phyloP scores from a whole-genome alignment of 2,797 vertebrate species.

The Enteromius anoplus region DNA sequence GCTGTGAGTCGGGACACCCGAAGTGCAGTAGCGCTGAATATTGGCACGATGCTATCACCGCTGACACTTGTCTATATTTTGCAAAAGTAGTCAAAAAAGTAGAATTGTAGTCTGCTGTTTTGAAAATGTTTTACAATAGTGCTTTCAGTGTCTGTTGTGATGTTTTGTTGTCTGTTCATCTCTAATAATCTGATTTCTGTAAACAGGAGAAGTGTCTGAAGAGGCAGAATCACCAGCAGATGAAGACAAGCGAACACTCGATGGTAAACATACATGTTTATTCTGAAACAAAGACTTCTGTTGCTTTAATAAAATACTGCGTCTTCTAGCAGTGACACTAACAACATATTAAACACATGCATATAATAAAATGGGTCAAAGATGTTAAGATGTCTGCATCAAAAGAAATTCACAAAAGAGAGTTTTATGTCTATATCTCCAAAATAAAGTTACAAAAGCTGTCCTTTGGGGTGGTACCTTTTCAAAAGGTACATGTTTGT shows the following conservation, averaged over 20 bases:
- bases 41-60: neutral
- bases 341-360: neutral
- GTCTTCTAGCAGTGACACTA: neutral
- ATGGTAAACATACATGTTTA: slow-evolving; percentile 62
- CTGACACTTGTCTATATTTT: neutral
- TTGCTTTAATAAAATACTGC: neutral
- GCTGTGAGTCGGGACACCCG: neutral
- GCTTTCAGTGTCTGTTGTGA: neutral
- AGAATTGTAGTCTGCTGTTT: neutral
- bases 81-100: neutral
- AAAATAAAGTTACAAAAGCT: too few species aligned
- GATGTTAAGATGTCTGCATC: too few species aligned
- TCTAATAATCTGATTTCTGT: slow-evolving; percentile 4
- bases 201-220: slow-evolving; percentile 75
- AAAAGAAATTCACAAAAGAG: too few species aligned
- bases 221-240: slow-evolving; percentile 66
- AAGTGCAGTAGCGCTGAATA: neutral
- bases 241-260: slow-evolving; percentile 62
- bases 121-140: neutral
- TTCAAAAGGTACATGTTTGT: too few species aligned
- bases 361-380: too few species aligned
- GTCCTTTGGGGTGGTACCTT: too few species aligned
- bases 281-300: neutral
- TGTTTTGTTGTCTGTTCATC: neutral
- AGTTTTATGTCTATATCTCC: too few species aligned